A percentile compares a stretch with the other conserved stretches of the same genome.
Evolutionary conservation across 2,888 invertebrate species (phyloP).

Genomic region (Parnassius orleans): DNA sequence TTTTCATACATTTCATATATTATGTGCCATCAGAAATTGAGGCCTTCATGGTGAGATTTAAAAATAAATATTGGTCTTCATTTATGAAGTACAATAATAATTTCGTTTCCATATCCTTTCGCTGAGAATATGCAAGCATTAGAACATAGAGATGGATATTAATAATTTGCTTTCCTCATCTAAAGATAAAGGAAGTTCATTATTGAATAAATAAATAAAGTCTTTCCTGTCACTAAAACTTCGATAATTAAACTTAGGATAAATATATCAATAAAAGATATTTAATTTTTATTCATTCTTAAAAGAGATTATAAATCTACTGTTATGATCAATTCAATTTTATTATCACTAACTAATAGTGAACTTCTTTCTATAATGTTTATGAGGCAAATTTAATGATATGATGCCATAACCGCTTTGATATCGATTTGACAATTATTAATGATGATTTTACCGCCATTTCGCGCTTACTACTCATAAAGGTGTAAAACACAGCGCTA

Average conservation of each 20-base stretch:
- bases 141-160: too few relatives aligned
- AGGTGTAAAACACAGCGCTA: conserved; percentile 56
- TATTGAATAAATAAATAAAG: too few relatives aligned
- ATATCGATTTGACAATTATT: conserved; percentile 39
- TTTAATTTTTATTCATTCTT: conserved; percentile 14
- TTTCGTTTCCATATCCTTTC: too few relatives aligned
- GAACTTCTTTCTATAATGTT: conserved; percentile 24
- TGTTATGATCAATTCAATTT: conserved; percentile 10
- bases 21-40: too few relatives aligned
- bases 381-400: conserved; percentile 21
- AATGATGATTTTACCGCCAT: conserved; percentile 47
- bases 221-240: too few relatives aligned
- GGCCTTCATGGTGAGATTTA: too few relatives aligned
- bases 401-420: conserved; percentile 33
- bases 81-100: too few relatives aligned
- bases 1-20: too few relatives aligned
- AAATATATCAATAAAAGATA: conserved; percentile 16
- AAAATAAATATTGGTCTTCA: too few relatives aligned
- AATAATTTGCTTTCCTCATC: too few relatives aligned
- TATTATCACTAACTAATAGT: conserved; percentile 19
- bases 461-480: conserved; percentile 49
- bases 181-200: too few relatives aligned
- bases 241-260: not conserved
- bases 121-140: too few relatives aligned
- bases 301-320: conserved; percentile 20